phyloP scores from a whole-genome alignment of 2,113 vertebrate species.

The Anoura caudifer region DNA sequence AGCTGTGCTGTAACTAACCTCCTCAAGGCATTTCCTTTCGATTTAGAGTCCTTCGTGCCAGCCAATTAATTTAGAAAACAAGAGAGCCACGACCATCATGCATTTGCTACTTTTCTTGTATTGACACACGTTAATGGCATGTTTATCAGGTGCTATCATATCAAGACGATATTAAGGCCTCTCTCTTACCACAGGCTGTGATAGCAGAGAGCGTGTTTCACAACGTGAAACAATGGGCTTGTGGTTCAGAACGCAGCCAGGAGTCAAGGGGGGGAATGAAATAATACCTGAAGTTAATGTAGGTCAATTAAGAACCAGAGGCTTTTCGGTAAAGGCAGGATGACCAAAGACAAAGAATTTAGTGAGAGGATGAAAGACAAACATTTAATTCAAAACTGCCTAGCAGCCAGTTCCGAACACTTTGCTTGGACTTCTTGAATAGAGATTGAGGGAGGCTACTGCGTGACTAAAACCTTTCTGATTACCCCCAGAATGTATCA shows the following conservation, averaged over 20 bases:
- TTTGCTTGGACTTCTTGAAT: neutral
- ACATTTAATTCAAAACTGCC: neutral
- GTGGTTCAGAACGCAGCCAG: slow-evolving; percentile 44
- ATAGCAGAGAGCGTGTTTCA: slow-evolving; percentile 46
- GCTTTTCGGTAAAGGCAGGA: neutral
- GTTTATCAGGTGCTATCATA: slow-evolving; percentile 41
- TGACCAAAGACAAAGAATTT: neutral
- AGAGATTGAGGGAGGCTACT: neutral
- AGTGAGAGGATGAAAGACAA: neutral
- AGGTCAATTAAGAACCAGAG: slow-evolving; percentile 21
- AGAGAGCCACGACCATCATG: neutral
- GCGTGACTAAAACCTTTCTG: neutral
- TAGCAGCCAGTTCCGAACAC: neutral
- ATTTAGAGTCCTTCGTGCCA: slow-evolving; percentile 48
- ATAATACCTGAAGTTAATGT: slow-evolving; percentile 38
- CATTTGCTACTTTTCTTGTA: neutral
- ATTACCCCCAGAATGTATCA: neutral
- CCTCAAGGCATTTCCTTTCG: slow-evolving; percentile 5
- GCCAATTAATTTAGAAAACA: slow-evolving; percentile 63
- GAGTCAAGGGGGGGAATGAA: slow-evolving; percentile 1
- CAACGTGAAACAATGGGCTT: neutral
- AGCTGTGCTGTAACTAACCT: slow-evolving; percentile 36
- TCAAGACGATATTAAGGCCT: slow-evolving; percentile 39
- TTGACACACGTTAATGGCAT: slow-evolving; percentile 38
- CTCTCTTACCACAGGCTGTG: slow-evolving; percentile 47